Base-by-base conservation (phyloP, 1,140 invertebrate genomes). In the Campoletis sonorensis region DNA sequence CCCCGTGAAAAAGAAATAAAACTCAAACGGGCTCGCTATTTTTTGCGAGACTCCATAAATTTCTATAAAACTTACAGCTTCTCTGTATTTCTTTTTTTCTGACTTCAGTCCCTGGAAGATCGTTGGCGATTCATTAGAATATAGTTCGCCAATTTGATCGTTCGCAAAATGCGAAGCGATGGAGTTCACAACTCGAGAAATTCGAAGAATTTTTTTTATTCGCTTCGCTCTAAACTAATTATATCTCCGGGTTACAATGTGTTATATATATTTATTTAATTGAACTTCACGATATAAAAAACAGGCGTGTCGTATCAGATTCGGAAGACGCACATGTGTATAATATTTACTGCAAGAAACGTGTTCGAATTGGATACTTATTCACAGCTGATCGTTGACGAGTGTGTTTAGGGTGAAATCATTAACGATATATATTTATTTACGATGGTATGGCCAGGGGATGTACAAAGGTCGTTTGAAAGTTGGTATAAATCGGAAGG, bases 111-210 rank as follows among this genome's bases (percentile, higher is more conserved):
- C 64, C 77, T 54, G 77, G 23, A 79, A 67, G 68, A 70, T 79
- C 40, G 18, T n/a, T 16, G 33, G 37, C 33, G 37, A 49, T 83
- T 81, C 80, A 81, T 81, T 79, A 81, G 76, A 81, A 83, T 81
- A 83, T 81, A 83, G 81, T 81, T 54, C 67, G 54, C 54, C 54
- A 79, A 81, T 83, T 83, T 79, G 27, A 81, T 81, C 76, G 79
- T 21, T 73, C 71, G 54, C 58, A n/a, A 73, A 73, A 40, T 58
- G 27, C 75, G 68, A 80, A 71, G 54, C 23, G 67, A 68, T 58
- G 78, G 58, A 54, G 45, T 33, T 33, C 40, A 80, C 64, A 76
- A 11, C 16, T 61, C 58, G 18, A 0, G 18, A 58, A 58, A 58
- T 58, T 45, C 40, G 40, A 13, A 45, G 40, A 1, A 1, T 10